phyloP scores from a whole-genome alignment of 1,140 invertebrate species.

The Eumaeus atala region DNA sequence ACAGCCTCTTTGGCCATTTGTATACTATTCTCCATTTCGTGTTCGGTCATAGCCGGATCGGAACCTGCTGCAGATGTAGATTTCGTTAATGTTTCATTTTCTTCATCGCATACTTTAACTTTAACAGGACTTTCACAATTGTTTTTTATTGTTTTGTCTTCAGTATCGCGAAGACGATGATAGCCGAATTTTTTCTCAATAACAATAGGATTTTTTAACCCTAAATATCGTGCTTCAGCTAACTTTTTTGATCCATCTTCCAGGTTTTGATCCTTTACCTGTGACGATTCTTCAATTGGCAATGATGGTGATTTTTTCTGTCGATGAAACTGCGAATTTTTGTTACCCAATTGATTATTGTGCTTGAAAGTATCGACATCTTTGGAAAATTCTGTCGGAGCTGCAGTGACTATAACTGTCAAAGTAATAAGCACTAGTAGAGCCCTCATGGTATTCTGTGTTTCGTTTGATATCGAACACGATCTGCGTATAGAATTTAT shows the following conservation, averaged over 20 bases:
- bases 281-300: slow-evolving; percentile 4
- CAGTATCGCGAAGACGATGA: slow-evolving; percentile 27
- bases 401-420: slow-evolving; percentile 36
- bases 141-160: slow-evolving; percentile 28
- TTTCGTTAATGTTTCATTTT: slow-evolving; percentile 20
- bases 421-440: slow-evolving; percentile 46
- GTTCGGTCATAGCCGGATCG: slow-evolving; percentile 30
- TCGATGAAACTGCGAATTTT: slow-evolving; percentile 27
- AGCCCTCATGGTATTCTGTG: slow-evolving; percentile 49
- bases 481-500: slow-evolving; percentile 43
- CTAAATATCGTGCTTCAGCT: slow-evolving; percentile 25
- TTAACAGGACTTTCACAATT: slow-evolving; percentile 38
- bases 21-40: slow-evolving; percentile 50
- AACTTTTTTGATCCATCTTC: slow-evolving; percentile 19
- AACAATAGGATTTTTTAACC: slow-evolving; percentile 43
- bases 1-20: slow-evolving; percentile 58
- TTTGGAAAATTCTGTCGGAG: slow-evolving; percentile 30
- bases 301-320: slow-evolving; percentile 40
- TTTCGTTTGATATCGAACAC: slow-evolving; percentile 37
- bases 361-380: slow-evolving; percentile 22
- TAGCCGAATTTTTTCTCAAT: slow-evolving; percentile 49
- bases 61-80: slow-evolving; percentile 23
- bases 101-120: slow-evolving; percentile 48
- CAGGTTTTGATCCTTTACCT: background rate
- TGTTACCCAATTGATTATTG: slow-evolving; percentile 16